Evolutionary conservation across 2,797 vertebrate species (phyloP).

Genomic region (Pangasius djambal): DNA sequence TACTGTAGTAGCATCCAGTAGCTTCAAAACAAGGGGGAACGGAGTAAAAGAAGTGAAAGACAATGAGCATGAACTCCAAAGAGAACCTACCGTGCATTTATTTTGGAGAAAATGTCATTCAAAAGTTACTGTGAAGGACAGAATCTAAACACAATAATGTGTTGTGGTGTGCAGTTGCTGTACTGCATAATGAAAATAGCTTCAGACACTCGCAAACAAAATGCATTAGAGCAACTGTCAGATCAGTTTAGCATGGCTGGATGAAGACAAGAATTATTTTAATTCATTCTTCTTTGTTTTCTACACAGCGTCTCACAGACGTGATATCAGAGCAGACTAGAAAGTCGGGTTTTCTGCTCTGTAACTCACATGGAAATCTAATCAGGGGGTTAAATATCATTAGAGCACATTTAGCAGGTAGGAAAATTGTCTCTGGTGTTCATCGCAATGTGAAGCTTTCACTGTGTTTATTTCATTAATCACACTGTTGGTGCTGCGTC

Average conservation of each 20-base stretch:
- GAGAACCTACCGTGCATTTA: neutral
- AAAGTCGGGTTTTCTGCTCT: neutral
- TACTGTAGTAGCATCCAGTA: neutral
- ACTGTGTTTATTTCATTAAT: neutral
- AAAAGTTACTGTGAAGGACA: neutral
- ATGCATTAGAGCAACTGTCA: neutral
- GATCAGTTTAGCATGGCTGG: neutral
- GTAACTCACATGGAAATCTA: neutral
- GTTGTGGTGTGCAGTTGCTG: neutral
- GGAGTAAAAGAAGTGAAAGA: neutral
- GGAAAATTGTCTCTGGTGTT: constrained; percentile 1
- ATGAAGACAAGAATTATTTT: neutral
- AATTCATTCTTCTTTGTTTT: neutral
- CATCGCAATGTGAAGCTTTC: neutral
- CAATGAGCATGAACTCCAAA: neutral
- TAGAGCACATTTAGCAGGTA: neutral
- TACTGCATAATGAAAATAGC: neutral
- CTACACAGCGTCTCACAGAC: neutral
- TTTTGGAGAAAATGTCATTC: neutral
- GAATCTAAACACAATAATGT: neutral
- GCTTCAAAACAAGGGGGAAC: neutral
- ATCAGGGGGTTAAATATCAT: neutral
- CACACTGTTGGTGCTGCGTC: neutral
- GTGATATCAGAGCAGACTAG: neutral
- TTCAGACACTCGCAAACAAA: neutral